These are phyloP conservation scores for Cosmopolites sordidus DNA, from an alignment of 2,888 invertebrate genomes.

Conservation along the genomic window DNA sequence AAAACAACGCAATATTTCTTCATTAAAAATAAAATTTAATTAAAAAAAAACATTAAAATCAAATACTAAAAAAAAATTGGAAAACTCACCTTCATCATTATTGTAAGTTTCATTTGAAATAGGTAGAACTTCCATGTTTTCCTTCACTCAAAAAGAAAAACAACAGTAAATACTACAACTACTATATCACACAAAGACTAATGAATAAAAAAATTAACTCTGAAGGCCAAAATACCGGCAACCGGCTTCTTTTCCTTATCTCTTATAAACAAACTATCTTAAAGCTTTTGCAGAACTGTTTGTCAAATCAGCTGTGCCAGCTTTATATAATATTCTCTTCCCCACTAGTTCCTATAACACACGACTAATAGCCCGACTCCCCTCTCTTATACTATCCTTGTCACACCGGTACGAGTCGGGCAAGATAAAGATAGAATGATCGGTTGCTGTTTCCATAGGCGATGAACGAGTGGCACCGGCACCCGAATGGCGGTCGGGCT, in stretches of 20 bases:
- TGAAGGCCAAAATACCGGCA: conserved; percentile 30
- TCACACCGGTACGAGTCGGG: too few relatives aligned
- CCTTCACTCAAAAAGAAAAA: conserved; percentile 13
- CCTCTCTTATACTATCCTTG: background rate
- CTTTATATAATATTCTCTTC: conserved; percentile 52
- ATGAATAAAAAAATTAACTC: conserved; percentile 30
- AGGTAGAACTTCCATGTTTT: conserved; percentile 73
- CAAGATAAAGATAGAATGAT: background rate
- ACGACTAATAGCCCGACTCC: too few relatives aligned
- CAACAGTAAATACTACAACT: conserved; percentile 1
- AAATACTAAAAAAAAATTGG: background rate
- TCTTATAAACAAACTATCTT: conserved; percentile 8
- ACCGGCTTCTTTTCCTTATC: conserved; percentile 27
- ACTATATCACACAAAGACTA: conserved; percentile 42
- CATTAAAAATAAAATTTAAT: too few relatives aligned
- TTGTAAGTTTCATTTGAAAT: conserved; percentile 71
- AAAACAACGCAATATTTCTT: too few relatives aligned
- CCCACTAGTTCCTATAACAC: conserved; percentile 16
- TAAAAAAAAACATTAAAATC: too few relatives aligned
- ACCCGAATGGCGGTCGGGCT: conserved; percentile 46
- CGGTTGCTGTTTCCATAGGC: background rate
- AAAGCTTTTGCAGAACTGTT: conserved; percentile 31
- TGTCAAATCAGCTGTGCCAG: conserved; percentile 38
- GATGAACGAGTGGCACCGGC: conserved; percentile 33
- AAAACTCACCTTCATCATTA: conserved; percentile 34